These are phyloP conservation scores for Diarsia rubi DNA, from an alignment of 2,888 invertebrate genomes.

Conservation along the genomic window DNA sequence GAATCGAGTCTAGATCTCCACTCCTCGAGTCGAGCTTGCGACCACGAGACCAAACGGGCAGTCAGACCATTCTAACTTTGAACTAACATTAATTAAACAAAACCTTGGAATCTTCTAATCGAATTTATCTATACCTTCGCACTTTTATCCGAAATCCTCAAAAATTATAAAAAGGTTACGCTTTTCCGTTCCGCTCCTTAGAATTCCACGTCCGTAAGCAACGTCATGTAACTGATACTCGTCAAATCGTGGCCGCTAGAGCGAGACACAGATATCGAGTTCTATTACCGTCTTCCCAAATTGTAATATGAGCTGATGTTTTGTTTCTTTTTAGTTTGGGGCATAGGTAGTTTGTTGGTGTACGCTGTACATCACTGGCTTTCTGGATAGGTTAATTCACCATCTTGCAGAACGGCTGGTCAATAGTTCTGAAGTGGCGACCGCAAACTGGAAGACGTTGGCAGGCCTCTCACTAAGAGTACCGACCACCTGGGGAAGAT, in stretches of 20 bases:
- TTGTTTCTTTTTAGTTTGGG: constrained; percentile 63
- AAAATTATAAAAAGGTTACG: constrained; percentile 37
- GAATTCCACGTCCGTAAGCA: constrained; percentile 58
- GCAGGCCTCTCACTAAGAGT: too few relatives aligned
- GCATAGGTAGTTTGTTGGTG: constrained; percentile 18
- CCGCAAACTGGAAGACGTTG: too few relatives aligned
- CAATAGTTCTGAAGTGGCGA: too few relatives aligned
- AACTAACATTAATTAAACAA: not conserved
- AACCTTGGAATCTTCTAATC: not conserved
- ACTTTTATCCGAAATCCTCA: not conserved
- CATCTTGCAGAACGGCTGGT: too few relatives aligned
- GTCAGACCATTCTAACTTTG: not conserved
- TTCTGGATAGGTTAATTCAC: too few relatives aligned
- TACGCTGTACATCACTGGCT: constrained; percentile 51
- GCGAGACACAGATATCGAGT: constrained; percentile 66
- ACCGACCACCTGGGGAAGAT: too few relatives aligned
- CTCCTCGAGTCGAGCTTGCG: not conserved
- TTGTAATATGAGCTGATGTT: constrained; percentile 71
- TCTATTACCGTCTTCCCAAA: constrained; percentile 73
- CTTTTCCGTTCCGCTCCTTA: constrained; percentile 50
- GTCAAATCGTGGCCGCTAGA: constrained; percentile 71
- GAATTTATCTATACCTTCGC: not conserved
- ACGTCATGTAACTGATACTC: constrained; percentile 74
- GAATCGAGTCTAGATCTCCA: not conserved
- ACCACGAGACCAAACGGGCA: not conserved